These are phyloP conservation scores for Eustalomyia histrio DNA, from an alignment of 2,888 invertebrate species.

Conservation along the genomic window DNA sequence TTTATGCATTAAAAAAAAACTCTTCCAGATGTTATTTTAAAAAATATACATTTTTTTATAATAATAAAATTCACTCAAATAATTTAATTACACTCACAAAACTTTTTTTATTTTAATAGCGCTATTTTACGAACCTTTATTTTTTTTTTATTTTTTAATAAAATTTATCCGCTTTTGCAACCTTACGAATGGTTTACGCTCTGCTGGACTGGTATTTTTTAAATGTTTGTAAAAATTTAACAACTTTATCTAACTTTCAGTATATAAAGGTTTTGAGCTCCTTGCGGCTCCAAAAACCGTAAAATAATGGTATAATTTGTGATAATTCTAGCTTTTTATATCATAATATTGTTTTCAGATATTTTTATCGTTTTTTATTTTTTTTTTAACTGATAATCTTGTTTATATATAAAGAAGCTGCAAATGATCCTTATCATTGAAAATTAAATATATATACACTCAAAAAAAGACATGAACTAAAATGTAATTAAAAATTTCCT, in stretches of 20 bases:
- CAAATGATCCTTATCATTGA: slow-evolving; percentile 62
- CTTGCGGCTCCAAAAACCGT: slow-evolving; percentile 66
- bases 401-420: slow-evolving; percentile 56
- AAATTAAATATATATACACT: slow-evolving; percentile 18
- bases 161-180: slow-evolving; percentile 91
- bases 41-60: no score
- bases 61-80: neutral
- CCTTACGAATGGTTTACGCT: slow-evolving; percentile 91
- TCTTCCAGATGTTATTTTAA: no score
- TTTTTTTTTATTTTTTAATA: no score
- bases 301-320: slow-evolving; percentile 57
- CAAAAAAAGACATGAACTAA: no score
- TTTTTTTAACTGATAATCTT: slow-evolving; percentile 37
- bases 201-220: slow-evolving; percentile 74
- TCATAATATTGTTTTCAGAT: slow-evolving; percentile 44
- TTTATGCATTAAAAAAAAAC: no score
- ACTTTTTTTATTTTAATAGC: slow-evolving; percentile 9
- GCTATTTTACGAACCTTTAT: slow-evolving; percentile 54
- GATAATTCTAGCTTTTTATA: slow-evolving; percentile 58
- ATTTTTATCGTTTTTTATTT: slow-evolving; percentile 6
- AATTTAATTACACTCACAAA: neutral
- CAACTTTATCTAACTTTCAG: slow-evolving; percentile 49
- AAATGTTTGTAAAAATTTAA: slow-evolving; percentile 28
- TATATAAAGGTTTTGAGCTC: slow-evolving; percentile 60
- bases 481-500: no score